Base-by-base conservation (phyloP, 2,888 invertebrate genomes). In the Silvanus unidentatus region DNA sequence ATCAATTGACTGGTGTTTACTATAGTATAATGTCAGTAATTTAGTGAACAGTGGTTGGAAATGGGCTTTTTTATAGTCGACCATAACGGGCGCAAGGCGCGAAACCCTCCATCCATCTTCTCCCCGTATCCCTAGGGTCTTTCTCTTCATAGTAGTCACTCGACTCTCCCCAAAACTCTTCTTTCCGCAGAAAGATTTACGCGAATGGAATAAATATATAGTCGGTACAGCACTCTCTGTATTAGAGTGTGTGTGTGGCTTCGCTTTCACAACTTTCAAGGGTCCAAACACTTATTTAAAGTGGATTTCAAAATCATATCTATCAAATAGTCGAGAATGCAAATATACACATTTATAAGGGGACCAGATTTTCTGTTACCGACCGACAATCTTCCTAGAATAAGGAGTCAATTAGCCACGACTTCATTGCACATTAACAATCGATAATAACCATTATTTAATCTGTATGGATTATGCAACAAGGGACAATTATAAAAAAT, bases 1-100 rank as follows among this genome's bases (percentile, higher is more conserved):
- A 60, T 69, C 69, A 69, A 70, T 70, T 65, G 69, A 65, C 64
- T 63, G 63, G 59, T 68, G 68, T 69, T 70, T 69, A 68, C 68
- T 67, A 63, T 62, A 50, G 54, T 50, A 60, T 60, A 60, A 62
- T 60, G 57, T 50, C 53, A 34, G 60, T 60, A 59, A 60, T 62
- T 62, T 59, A 55, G 53, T 48, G 55, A 55, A 55, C 58, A 56
- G 59, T 46, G 59, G 60, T 57, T 59, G 52, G 59, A 58, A 60
- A 58, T 54, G 55, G 54, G 47, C 48, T 58, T 60, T 61, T 62
- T 62, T 61, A 60, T 60, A 46, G 54, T 52, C 50, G 48, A 46
- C 49, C 50, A 53, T 57, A 52, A 57, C 54, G 53, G n/a, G 51
- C 52, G 56, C 48, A 53, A 58, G 58, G 63, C 61, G 63, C 54